Evolutionary conservation across 2,113 vertebrate species (phyloP).

Genomic region (Bos indicus): DNA sequence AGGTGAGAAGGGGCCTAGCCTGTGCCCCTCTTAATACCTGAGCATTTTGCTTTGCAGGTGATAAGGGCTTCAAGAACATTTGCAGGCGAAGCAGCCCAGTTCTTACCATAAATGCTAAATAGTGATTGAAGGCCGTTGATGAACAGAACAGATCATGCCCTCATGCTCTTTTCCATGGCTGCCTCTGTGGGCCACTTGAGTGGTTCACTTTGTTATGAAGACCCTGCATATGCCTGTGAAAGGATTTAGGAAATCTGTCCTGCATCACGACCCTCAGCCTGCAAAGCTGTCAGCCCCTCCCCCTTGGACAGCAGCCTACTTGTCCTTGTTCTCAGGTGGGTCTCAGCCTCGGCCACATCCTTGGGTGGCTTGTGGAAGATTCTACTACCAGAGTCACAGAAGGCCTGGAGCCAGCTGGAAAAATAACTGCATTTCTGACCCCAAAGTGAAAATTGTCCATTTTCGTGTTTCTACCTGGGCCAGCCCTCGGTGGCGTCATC

Average conservation of each 20-base stretch:
- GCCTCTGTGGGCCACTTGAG: neutral
- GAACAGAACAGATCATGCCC: neutral
- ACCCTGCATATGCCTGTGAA: neutral
- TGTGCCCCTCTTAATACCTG: neutral
- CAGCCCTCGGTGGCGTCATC: neutral
- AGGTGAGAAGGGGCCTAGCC: neutral
- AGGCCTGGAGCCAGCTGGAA: neutral
- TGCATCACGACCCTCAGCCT: neutral
- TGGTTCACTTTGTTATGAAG: neutral
- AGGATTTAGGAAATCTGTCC: neutral
- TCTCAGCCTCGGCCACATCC: neutral
- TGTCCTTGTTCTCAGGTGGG: neutral
- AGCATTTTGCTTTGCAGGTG: neutral
- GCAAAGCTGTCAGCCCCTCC: neutral
- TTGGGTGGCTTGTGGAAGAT: neutral
- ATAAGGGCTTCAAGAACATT: neutral
- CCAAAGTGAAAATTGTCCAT: neutral
- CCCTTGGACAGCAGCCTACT: neutral
- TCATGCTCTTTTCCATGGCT: neutral
- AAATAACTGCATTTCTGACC: neutral
- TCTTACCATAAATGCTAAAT: neutral
- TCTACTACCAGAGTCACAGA: neutral
- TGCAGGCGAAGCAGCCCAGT: neutral
- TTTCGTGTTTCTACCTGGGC: neutral
- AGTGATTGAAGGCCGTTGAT: rapidly evolving